A percentile compares a stretch with the other conserved stretches of the same genome.
phyloP scores from a whole-genome alignment of 35 echinoderm and acorn worm species.

The Diadema setosum region DNA sequence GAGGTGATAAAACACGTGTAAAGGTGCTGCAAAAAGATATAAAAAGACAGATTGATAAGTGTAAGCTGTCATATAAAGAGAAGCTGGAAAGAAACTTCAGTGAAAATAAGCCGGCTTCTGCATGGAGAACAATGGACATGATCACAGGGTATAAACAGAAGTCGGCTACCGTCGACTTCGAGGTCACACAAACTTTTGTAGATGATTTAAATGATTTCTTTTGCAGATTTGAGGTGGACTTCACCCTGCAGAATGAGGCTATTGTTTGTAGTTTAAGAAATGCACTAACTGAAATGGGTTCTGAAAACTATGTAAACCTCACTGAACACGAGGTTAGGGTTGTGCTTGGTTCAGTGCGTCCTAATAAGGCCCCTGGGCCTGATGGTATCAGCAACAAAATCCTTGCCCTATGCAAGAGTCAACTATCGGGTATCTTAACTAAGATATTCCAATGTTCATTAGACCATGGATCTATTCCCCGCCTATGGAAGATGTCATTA shows the following conservation, averaged over 20 bases:
- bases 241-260: background rate
- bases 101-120: background rate
- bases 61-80: constrained; percentile 25
- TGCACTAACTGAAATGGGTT: too few relatives aligned
- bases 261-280: background rate
- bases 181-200: background rate
- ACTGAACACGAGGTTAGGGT: background rate
- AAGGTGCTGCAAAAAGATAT: constrained; percentile 42
- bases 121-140: background rate
- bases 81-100: too few relatives aligned
- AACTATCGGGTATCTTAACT: too few relatives aligned
- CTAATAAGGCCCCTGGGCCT: background rate
- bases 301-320: too few relatives aligned
- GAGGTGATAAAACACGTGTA: background rate
- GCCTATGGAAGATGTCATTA: background rate
- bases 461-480: background rate
- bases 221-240: background rate
- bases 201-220: background rate
- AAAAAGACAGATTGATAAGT: constrained; percentile 4
- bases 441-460: too few relatives aligned
- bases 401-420: too few relatives aligned
- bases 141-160: background rate
- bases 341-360: background rate
- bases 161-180: background rate
- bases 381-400: background rate